Evolutionary conservation across 2,797 vertebrate genomes (phyloP).

Genomic region (Coregonus suidteri): DNA sequence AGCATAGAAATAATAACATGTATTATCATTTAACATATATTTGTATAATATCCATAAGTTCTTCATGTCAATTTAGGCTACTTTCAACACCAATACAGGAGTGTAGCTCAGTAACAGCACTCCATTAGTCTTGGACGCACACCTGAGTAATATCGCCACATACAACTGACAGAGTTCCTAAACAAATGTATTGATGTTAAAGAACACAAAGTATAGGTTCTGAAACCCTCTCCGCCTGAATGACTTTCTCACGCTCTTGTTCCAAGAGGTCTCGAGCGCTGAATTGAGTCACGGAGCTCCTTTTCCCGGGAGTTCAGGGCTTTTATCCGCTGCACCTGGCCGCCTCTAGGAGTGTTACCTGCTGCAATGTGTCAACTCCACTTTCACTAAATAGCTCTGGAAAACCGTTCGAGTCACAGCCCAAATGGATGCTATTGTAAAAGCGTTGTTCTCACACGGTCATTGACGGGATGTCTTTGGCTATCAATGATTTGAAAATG

Average conservation of each 20-base stretch:
- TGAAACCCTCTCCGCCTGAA: slow-evolving; percentile 76
- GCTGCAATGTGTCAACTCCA: slow-evolving; percentile 69
- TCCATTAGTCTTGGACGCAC: slow-evolving; percentile 54
- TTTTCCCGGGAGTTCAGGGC: slow-evolving; percentile 46
- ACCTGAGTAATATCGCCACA: slow-evolving; percentile 59
- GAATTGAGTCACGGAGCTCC: slow-evolving; percentile 75
- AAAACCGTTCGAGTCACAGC: slow-evolving; percentile 46
- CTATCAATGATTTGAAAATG: slow-evolving; percentile 26
- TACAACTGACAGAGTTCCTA: slow-evolving; percentile 63
- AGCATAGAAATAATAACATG: not conserved
- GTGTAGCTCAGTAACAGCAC: slow-evolving; percentile 41
- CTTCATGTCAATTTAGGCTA: not conserved
- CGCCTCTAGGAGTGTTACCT: slow-evolving; percentile 80
- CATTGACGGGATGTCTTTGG: slow-evolving; percentile 2
- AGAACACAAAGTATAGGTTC: slow-evolving; percentile 63
- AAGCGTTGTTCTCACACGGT: slow-evolving; percentile 34
- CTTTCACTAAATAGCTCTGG: slow-evolving; percentile 48
- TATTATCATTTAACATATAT: not conserved
- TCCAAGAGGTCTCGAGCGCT: slow-evolving; percentile 78
- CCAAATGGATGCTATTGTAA: slow-evolving; percentile 35
- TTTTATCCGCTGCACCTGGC: slow-evolving; percentile 87
- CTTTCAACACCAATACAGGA: slow-evolving; percentile 11
- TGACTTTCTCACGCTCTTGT: slow-evolving; percentile 93
- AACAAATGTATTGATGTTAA: slow-evolving; percentile 70
- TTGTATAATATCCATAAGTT: not conserved